These are phyloP conservation scores for Sander lucioperca DNA, from an alignment of 2,113 vertebrate genomes.

Conservation along the genomic window DNA sequence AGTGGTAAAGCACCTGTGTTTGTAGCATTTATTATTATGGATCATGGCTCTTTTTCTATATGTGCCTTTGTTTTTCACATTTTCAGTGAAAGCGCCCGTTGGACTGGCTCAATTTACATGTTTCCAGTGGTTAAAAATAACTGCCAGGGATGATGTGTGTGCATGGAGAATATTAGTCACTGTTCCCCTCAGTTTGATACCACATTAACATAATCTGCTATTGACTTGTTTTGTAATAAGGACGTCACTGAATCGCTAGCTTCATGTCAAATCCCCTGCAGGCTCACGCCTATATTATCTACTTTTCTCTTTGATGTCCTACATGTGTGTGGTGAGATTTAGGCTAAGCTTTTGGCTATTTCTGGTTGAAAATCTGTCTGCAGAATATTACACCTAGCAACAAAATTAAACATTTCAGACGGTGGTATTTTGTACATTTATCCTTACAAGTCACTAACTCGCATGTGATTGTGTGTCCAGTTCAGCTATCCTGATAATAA, in stretches of 20 bases:
- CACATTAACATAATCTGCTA: slow-evolving; percentile 82
- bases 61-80: slow-evolving; percentile 32
- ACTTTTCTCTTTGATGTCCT: slow-evolving; percentile 68
- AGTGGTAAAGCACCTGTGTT: neutral
- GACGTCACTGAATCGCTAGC: slow-evolving; percentile 69
- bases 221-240: slow-evolving; percentile 79
- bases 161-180: slow-evolving; percentile 75
- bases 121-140: slow-evolving; percentile 71
- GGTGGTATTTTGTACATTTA: neutral
- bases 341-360: slow-evolving; percentile 59
- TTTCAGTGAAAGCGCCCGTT: slow-evolving; percentile 6
- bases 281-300: slow-evolving; percentile 66
- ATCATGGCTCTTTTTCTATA: neutral
- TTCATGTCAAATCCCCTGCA: slow-evolving; percentile 73
- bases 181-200: slow-evolving; percentile 69
- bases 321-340: slow-evolving; percentile 48
- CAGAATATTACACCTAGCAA: slow-evolving; percentile 9
- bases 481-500: slow-evolving; percentile 44
- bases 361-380: slow-evolving; percentile 13
- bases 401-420: slow-evolving; percentile 13
- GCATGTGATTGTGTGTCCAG: slow-evolving; percentile 57
- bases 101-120: slow-evolving; percentile 45
- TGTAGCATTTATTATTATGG: neutral
- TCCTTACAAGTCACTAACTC: slow-evolving; percentile 4
- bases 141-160: slow-evolving; percentile 62